Percentiles rank a stretch among this genome's conserved stretches.
These are phyloP conservation scores for Sebastes minor DNA, from an alignment of 2,797 vertebrate genomes.

Conservation along the genomic window DNA sequence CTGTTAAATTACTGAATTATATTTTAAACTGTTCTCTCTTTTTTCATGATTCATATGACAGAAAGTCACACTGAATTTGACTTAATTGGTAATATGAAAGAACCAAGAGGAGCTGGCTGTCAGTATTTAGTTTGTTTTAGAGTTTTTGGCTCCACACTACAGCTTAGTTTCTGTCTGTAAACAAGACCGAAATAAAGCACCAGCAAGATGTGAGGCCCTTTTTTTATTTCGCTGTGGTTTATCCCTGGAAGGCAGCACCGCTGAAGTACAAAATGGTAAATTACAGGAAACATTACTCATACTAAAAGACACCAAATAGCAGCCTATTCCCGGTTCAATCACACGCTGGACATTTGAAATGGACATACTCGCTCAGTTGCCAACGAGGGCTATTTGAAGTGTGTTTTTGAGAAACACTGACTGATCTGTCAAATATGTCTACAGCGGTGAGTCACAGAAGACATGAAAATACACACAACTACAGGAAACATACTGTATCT, in stretches of 20 bases:
- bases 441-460: background rate
- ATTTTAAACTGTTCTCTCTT: background rate
- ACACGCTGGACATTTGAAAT: background rate
- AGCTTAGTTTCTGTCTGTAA: background rate
- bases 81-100: background rate
- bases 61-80: background rate
- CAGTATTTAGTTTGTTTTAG: background rate
- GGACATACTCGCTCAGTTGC: background rate
- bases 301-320: background rate
- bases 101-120: background rate
- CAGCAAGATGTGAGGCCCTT: background rate
- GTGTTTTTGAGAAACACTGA: background rate
- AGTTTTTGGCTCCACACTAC: background rate
- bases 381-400: background rate
- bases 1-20: background rate
- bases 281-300: background rate
- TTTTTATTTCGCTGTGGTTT: background rate
- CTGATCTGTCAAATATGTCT: background rate
- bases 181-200: background rate
- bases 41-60: background rate
- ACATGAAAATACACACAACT: background rate
- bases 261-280: conserved; percentile 3
- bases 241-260: background rate
- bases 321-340: background rate
- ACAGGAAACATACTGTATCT: background rate